Conservation (phyloP, 2,113 vertebrate species). For the Andinoacara biseriatus region DNA sequence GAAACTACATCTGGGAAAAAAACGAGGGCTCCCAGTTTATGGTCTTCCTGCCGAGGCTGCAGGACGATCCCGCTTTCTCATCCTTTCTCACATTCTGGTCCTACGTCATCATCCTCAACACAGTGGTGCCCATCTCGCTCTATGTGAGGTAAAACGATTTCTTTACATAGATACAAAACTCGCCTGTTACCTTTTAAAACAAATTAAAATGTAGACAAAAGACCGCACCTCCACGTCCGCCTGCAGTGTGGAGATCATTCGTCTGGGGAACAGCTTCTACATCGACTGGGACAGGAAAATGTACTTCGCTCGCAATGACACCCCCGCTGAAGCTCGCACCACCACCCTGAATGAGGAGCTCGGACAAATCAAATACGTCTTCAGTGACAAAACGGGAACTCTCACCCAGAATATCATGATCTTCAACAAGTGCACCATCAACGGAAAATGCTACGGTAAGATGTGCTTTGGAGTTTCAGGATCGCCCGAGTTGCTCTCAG, state of each 20-base stretch:
- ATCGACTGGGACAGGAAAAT: conserved; percentile 97
- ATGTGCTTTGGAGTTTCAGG: background rate
- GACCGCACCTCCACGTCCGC: background rate
- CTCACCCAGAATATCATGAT: conserved; percentile 98
- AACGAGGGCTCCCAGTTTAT: conserved; percentile 86
- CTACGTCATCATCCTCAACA: conserved; percentile 98
- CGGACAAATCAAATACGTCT: conserved; percentile 95
- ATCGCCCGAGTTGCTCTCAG: background rate
- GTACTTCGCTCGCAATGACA: conserved; percentile 85
- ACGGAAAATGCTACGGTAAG: conserved; percentile 88
- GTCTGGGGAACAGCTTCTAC: conserved; percentile 95
- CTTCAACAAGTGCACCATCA: conserved; percentile 96
- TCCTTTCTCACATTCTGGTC: conserved; percentile 94
- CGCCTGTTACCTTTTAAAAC: background rate
- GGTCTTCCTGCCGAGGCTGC: conserved; percentile 85
- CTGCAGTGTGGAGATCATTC: conserved; percentile 94
- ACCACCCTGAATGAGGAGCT: conserved; percentile 98
- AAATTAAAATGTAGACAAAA: fast-evolving
- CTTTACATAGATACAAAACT: background rate
- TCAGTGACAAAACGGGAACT: conserved; percentile 97
- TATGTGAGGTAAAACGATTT: conserved; percentile 86
- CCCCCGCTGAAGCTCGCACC: conserved; percentile 89
- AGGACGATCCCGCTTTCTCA: conserved; percentile 78
- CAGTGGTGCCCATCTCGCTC: conserved; percentile 96
- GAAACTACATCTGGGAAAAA: conserved; percentile 89